phyloP scores from a whole-genome alignment of 2,113 vertebrate genomes.

The Chaenogobius annularis region DNA sequence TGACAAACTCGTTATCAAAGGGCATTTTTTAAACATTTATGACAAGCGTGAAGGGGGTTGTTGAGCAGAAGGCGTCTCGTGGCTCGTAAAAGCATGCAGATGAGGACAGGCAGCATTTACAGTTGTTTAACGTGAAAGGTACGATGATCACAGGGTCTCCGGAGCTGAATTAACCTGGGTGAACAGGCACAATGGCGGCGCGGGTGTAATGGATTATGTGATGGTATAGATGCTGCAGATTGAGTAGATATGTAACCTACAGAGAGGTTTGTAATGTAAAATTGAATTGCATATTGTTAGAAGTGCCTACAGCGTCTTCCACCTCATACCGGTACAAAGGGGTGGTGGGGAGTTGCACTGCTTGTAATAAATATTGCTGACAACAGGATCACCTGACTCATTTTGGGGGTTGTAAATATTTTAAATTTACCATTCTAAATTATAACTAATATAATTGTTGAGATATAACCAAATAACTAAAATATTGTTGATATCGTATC shows the following conservation, averaged over 20 bases:
- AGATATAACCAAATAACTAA: no score
- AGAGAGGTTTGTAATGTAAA: conserved; percentile 24
- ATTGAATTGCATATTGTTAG: background rate
- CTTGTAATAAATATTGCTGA: no score
- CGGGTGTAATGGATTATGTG: conserved; percentile 58
- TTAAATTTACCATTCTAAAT: no score
- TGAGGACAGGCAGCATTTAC: conserved; percentile 66
- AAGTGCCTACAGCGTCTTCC: background rate
- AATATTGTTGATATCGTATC: no score
- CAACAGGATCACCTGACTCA: no score
- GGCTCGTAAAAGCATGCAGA: conserved; percentile 63
- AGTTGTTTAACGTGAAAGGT: conserved; percentile 58
- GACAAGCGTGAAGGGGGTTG: conserved; percentile 66
- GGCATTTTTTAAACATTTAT: conserved; percentile 84
- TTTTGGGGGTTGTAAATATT: no score
- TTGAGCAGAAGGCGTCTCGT: conserved; percentile 60
- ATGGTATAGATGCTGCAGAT: conserved; percentile 33
- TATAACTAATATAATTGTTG: no score
- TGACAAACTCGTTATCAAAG: conserved; percentile 82
- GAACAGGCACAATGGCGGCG: conserved; percentile 37
- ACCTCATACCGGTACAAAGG: background rate
- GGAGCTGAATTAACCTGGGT: conserved; percentile 61
- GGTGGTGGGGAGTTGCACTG: background rate
- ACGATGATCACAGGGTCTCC: conserved; percentile 60
- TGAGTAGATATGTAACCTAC: conserved; percentile 26